Evolutionary conservation across 2,113 vertebrate genomes (phyloP), one percentile per base, ranked within the genome.

Genomic region (Microcebus lehilahytsara): DNA sequence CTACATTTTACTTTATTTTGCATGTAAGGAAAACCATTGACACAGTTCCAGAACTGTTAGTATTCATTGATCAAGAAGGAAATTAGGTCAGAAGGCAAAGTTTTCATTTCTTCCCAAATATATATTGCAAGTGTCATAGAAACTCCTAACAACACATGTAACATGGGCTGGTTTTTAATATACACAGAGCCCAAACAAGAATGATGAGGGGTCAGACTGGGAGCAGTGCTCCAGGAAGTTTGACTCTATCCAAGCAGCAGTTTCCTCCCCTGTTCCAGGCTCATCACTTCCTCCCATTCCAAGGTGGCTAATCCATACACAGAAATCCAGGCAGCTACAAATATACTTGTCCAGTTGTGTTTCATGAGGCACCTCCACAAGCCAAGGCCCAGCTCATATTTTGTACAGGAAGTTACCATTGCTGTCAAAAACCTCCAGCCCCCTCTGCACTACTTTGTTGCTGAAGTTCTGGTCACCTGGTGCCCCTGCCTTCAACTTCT

Each of bases 331-430:
- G n/a, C n/a, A n/a, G n/a, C n/a, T n/a, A n/a, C n/a, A n/a, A n/a
- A n/a, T n/a, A n/a, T 0, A 37, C 23, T 40, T 20, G 32, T 56
- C 42, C 66, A 27, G 17, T 58, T 64, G 74, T 74, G 78, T 58
- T 88, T 91, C 74, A 67, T 0, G 7, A 8, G 25, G 22, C 37
- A 66, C 22, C 22, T 51, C 17, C 67, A 58, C 9, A 83, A 69
- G 16, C 53, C 53, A 53, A 53, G 34, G 11, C 30, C 32, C 32
- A 0, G 16, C n/a, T 99, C 95, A 99, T 60, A 99, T 97, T 97
- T 99, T 98, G 90, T 99, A 99, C 62, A 99, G 96, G 96, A 99
- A 99, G 93, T 99, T 99, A 1, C 99, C 99, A 0, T 99, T 98
- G 22, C 80, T 84, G 78, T 99, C 99, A 97, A 99, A 99, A 97